Evolutionary conservation across 2,797 vertebrate genomes (phyloP), one percentile per base, ranked within the genome.

Genomic region (Valencia hispanica): DNA sequence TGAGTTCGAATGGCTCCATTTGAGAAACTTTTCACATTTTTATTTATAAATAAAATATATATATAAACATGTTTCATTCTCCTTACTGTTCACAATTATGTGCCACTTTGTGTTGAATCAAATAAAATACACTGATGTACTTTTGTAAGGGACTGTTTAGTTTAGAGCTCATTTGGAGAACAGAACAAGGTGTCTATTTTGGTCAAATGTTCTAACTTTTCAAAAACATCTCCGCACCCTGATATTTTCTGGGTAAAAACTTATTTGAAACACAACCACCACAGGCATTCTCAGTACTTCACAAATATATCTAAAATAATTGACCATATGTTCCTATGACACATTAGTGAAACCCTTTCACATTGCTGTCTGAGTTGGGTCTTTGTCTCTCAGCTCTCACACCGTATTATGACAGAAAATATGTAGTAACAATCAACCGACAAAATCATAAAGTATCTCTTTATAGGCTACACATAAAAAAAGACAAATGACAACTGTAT

Each of bases 251-350:
- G 11, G 12, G 43, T 45, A 45, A 45, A 45, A 45, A 43, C 41
- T 43, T 43, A 10, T 10, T 45, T 45, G 43, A 10, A 45, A 45
- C 43, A 45, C 43, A 45, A 45, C 8, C 43, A 4, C 12, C 12
- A 10, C 43, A 39, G 36, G 3, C 36, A 39, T 39, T 39, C 36
- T 39, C 36, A 39, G 36, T 17, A 30, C 57, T 68, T 68, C 12
- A 68, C 22, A 43, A 68, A 43, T 43, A n/a, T 43, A 22, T 25
- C 36, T n/a, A 12, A 41, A 65, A 65, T 2, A 39, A 12, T 25
- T 65, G 8, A 39, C 74, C 80, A 83, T 59, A 74, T 73, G 70
- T 53, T 68, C n/a, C 45, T 14, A 3, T 74, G 77, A 20, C 8
- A 30, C 41, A 14, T 63, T n/a, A 17, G 4, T 22, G 5, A 70